These are phyloP conservation scores for Cepphus grylle DNA, from an alignment of 2,113 vertebrate species.

Conservation along the genomic window DNA sequence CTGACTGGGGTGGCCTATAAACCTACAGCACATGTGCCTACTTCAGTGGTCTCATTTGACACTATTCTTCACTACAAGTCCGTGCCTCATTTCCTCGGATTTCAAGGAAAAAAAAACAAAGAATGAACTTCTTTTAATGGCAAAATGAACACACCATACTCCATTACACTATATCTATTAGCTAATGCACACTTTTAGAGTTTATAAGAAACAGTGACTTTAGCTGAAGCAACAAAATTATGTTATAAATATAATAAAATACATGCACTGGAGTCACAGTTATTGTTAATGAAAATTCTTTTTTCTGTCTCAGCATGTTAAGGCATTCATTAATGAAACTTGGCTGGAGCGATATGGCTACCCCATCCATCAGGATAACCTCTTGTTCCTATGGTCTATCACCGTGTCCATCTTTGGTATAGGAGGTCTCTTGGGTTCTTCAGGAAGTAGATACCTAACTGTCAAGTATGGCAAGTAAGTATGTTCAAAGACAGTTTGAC, in stretches of 20 bases:
- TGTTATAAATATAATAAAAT: not conserved
- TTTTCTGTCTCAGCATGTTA: constrained; percentile 76
- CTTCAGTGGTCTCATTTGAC: not conserved
- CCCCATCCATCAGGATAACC: constrained; percentile 64
- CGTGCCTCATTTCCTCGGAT: not conserved
- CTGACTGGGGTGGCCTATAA: not conserved
- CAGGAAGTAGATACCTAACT: constrained; percentile 73
- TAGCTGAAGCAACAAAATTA: not conserved
- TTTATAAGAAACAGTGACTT: not conserved
- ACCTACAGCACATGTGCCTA: not conserved
- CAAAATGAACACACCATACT: not conserved
- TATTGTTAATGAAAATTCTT: not conserved
- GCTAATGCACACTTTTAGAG: not conserved
- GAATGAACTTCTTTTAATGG: not conserved
- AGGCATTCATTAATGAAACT: constrained; percentile 85
- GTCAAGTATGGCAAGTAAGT: constrained; percentile 78
- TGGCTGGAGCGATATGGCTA: constrained; percentile 71
- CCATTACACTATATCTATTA: not conserved
- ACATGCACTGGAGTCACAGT: not conserved
- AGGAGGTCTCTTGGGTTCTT: constrained; percentile 72
- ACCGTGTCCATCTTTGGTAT: constrained; percentile 73
- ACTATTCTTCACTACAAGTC: not conserved
- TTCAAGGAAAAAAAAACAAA: not conserved
- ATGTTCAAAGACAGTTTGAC: not conserved
- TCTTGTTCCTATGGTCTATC: constrained; percentile 78